Conservation (phyloP, 2,888 invertebrate genomes). For the Marronus borbonicus region DNA sequence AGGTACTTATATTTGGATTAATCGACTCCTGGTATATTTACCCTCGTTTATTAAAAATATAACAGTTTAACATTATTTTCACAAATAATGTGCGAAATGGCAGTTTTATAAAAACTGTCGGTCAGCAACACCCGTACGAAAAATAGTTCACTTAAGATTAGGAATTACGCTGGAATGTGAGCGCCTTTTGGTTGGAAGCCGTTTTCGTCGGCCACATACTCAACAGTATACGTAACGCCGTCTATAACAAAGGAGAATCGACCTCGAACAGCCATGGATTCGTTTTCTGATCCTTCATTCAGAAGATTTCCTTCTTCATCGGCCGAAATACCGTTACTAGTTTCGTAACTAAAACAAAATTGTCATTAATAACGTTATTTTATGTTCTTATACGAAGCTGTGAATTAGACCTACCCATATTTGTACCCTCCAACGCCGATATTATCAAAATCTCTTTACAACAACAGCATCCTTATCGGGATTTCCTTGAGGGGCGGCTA, state of each 20-base stretch:
- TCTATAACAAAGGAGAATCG: conserved; percentile 76
- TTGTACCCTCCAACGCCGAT: conserved; percentile 70
- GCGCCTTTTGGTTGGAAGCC: conserved; percentile 74
- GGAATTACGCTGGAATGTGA: conserved; percentile 66
- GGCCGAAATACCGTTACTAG: conserved; percentile 77
- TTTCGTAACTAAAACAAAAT: conserved; percentile 72
- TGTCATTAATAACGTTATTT: neutral
- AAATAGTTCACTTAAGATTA: conserved; percentile 1
- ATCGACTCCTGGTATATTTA: neutral
- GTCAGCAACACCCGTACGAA: conserved; percentile 24
- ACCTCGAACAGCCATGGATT: conserved; percentile 76
- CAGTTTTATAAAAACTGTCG: conserved; percentile 37
- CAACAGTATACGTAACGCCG: conserved; percentile 77
- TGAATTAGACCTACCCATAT: conserved; percentile 54
- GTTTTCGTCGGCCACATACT: conserved; percentile 76
- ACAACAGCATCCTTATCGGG: conserved; percentile 73
- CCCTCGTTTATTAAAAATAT: conserved; percentile 23
- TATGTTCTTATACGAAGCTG: neutral
- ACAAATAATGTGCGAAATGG: conserved; percentile 37
- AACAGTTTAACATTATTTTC: conserved; percentile 35
- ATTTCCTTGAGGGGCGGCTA: conserved; percentile 61
- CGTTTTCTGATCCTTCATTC: conserved; percentile 78
- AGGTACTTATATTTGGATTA: too few species aligned
- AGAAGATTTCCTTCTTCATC: conserved; percentile 76
- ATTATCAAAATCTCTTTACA: conserved; percentile 76